Percentiles rank a stretch among this genome's conserved stretches.
phyloP scores from a whole-genome alignment of 1,140 invertebrate species.

The Drosophila gunungcola region DNA sequence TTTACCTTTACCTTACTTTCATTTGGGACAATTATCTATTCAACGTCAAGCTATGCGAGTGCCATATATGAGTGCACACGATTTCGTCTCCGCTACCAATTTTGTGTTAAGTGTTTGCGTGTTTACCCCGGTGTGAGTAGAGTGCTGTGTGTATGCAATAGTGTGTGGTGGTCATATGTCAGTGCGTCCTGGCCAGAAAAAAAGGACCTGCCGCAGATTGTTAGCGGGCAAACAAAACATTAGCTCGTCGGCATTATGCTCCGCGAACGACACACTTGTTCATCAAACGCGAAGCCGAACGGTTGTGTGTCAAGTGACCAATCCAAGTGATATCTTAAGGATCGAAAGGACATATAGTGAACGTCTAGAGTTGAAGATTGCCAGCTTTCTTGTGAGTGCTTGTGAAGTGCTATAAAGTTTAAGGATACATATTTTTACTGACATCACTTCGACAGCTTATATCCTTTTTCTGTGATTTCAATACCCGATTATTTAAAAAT shows the following conservation, averaged over 20 bases:
- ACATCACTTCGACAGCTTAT: neutral
- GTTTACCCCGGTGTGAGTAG: conserved; percentile 36
- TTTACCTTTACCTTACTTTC: conserved; percentile 68
- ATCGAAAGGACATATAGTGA: conserved; percentile 28
- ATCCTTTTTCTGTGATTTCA: neutral
- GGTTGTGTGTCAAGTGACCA: conserved; percentile 76
- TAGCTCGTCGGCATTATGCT: conserved; percentile 75
- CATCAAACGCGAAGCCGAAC: conserved; percentile 75
- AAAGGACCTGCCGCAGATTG: conserved; percentile 80
- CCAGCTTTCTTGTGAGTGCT: conserved; percentile 19
- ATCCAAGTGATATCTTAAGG: conserved; percentile 12
- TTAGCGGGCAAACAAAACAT: conserved; percentile 81
- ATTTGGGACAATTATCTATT: conserved; percentile 84
- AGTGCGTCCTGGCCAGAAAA: conserved; percentile 68
- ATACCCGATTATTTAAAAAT: neutral
- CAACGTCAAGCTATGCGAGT: conserved; percentile 71
- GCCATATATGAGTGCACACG: conserved; percentile 78
- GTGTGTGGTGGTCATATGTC: conserved; percentile 71
- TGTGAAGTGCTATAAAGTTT: neutral
- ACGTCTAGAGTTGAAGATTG: neutral
- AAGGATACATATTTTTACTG: neutral
- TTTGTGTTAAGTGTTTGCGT: conserved; percentile 83
- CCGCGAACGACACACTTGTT: conserved; percentile 74
- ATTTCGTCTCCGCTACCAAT: conserved; percentile 75
- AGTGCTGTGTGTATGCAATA: conserved; percentile 15